Percentiles rank a stretch among this genome's conserved stretches.
Conservation (phyloP, 1,140 invertebrate species). For the Octopus bimaculoides region DNA sequence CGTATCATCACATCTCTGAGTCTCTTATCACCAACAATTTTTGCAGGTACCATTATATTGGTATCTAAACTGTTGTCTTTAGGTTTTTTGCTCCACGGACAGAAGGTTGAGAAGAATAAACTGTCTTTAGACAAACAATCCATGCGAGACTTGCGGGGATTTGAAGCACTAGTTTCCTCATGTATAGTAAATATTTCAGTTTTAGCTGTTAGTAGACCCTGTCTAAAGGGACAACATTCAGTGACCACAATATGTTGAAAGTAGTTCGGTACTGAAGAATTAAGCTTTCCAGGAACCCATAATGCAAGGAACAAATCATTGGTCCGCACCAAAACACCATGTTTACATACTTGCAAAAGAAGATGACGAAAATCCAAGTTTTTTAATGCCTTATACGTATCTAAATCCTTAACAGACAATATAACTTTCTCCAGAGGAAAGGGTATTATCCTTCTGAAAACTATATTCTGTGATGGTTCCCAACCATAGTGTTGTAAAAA, state of each 20-base stretch:
- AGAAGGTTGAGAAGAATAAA: conserved; percentile 8
- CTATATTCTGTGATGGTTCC: conserved; percentile 25
- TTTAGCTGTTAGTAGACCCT: conserved; percentile 34
- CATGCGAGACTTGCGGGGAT: neutral
- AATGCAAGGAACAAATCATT: conserved; percentile 43
- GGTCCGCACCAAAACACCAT: conserved; percentile 37
- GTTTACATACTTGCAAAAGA: conserved; percentile 32
- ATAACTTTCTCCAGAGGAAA: conserved; percentile 40
- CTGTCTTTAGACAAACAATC: neutral
- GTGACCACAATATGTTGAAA: conserved; percentile 38
- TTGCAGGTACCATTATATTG: neutral
- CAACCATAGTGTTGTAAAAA: conserved; percentile 42
- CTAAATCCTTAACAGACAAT: conserved; percentile 46
- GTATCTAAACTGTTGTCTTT: neutral
- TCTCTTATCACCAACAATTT: conserved; percentile 1
- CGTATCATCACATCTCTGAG: neutral
- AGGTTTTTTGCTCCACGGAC: neutral
- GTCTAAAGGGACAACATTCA: conserved; percentile 41
- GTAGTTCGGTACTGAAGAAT: conserved; percentile 27
- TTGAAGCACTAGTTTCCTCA: conserved; percentile 17
- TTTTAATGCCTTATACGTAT: conserved; percentile 36
- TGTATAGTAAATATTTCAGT: conserved; percentile 40
- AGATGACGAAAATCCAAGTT: conserved; percentile 36
- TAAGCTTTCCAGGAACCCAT: conserved; percentile 26
- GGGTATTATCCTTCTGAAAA: conserved; percentile 28